Evolutionary conservation across 1,140 invertebrate genomes (phyloP), one percentile per base, ranked within the genome.

Genomic region (Tetraneura akinire): DNA sequence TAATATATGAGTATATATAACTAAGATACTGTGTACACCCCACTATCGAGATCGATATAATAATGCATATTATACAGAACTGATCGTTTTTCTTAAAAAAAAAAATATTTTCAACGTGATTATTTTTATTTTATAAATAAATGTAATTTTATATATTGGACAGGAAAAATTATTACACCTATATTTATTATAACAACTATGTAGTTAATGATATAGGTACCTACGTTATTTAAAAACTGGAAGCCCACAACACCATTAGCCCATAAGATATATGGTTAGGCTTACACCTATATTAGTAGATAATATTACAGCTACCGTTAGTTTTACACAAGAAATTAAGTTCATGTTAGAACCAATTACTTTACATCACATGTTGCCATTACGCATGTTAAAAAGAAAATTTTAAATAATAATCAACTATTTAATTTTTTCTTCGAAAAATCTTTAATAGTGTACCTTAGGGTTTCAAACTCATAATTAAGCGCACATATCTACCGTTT

Each of bases 101-200:
- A n/a, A n/a, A n/a, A n/a, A n/a, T n/a, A n/a, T n/a, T n/a, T 42
- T 11, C 14, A 1, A 1, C 37, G 18, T 37, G 1, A 14, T 64
- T 64, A 37, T 64, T 68, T 71, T 71, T 71, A 16, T 71, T 71
- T 49, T 26, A n/a, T 26, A 14, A 71, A 29, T 47, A n/a, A 13
- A 68, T 47, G 13, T 45, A 45, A 45, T 37, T 45, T 42, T n/a
- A 62, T 18, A 32, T 3, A 18, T 57, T 29, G 9, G 51, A 21
- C 6, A n/a, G 18, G 51, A 21, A 23, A 37, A 37, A 37, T n/a
- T 37, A 37, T 37, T 37, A 37, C 32, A 37, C 32, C 3, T 37
- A 37, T 37, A 3, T 37, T 4, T 37, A 37, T 4, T 37, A 37
- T 37, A 37, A n/a, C 8, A 37, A 37, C 3, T 37, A 37, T 37